These are phyloP conservation scores for Nemoura dubitans DNA, from an alignment of 2,888 invertebrate species.

Conservation along the genomic window DNA sequence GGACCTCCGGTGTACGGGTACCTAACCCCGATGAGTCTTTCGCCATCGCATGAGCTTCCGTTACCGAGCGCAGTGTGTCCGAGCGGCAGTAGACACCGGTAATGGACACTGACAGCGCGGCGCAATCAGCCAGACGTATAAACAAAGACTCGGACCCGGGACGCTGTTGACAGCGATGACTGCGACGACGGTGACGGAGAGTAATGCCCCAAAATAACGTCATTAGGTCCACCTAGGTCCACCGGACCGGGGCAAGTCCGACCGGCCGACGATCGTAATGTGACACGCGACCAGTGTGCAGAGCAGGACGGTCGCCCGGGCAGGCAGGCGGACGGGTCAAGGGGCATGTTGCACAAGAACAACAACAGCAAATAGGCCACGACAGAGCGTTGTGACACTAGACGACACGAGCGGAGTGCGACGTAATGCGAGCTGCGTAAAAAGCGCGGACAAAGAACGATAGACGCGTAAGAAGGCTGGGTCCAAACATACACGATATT, in stretches of 20 bases:
- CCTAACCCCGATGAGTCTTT: neutral
- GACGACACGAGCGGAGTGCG: neutral
- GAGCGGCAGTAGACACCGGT: neutral
- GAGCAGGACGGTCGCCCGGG: neutral
- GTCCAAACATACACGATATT: too few relatives aligned
- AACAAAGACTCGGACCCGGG: neutral
- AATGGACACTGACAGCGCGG: neutral
- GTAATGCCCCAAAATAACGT: neutral
- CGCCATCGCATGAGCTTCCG: neutral
- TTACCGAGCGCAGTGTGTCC: neutral
- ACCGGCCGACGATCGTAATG: too few relatives aligned
- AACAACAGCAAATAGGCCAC: neutral
- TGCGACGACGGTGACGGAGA: neutral
- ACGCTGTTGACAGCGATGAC: neutral
- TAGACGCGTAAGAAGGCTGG: neutral
- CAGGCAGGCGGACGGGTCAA: neutral
- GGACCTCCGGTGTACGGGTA: neutral
- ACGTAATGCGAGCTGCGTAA: neutral
- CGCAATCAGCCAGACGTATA: neutral
- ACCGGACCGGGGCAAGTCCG: neutral
- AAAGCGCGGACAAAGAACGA: neutral
- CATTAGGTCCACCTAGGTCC: conserved; percentile 1
- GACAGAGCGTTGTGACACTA: neutral
- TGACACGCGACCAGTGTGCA: neutral
- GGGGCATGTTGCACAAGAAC: neutral